Evolutionary conservation across 2,888 invertebrate species (phyloP).

Genomic region (Dorcus parallelipipedus): DNA sequence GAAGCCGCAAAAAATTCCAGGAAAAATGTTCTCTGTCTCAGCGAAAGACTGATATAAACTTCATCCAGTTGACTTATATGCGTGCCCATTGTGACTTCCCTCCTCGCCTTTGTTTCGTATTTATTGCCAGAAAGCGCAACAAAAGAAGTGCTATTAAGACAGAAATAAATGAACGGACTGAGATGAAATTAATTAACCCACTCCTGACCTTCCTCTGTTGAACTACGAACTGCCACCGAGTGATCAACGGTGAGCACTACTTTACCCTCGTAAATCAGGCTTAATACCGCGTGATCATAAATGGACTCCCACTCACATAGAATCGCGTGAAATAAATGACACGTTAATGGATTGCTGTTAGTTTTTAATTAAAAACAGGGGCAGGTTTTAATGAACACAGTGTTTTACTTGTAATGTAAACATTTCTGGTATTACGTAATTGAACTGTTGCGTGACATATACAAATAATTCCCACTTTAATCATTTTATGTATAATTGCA

Average conservation of each 20-base stretch:
- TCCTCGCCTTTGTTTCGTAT: conserved; percentile 13
- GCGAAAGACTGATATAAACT: conserved; percentile 17
- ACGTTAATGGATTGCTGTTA: no score
- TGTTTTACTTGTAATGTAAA: no score
- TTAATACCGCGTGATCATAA: conserved; percentile 18
- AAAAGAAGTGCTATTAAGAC: conserved; percentile 18
- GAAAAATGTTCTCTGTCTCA: conserved; percentile 14
- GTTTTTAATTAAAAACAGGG: no score
- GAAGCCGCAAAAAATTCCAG: conserved; percentile 21
- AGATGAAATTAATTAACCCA: conserved; percentile 21
- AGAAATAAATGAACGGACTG: conserved; percentile 22
- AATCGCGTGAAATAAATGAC: no score
- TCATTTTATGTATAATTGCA: no score
- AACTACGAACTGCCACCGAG: conserved; percentile 17
- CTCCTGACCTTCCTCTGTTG: conserved; percentile 17
- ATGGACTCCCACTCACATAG: conserved; percentile 3
- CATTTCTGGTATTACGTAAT: no score
- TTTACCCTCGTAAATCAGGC: conserved; percentile 20
- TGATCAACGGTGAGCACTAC: conserved; percentile 18
- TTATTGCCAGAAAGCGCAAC: conserved; percentile 12
- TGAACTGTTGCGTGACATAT: no score
- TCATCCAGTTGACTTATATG: conserved; percentile 6
- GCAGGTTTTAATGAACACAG: no score
- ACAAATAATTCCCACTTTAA: no score
- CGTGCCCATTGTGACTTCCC: background rate